Percentiles rank a stretch among this genome's conserved stretches.
phyloP scores from a whole-genome alignment of 2,888 invertebrate genomes.

The Dorcus parallelipipedus region DNA sequence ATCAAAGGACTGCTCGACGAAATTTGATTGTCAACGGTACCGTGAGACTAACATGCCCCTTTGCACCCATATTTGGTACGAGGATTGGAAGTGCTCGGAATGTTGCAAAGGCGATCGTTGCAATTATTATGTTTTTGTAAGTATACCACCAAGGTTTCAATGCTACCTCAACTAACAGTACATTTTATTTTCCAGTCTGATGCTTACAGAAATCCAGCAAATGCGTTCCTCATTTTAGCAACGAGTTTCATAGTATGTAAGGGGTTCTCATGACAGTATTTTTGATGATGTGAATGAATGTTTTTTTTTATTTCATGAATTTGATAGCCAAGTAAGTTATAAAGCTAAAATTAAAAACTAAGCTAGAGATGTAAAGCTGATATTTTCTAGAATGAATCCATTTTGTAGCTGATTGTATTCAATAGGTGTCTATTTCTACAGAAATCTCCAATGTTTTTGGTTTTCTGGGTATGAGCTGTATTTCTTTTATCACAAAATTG shows the following conservation, averaged over 20 bases:
- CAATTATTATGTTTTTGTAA: constrained; percentile 92
- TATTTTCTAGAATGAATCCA: too few relatives aligned
- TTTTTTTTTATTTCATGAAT: background rate
- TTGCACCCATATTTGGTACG: constrained; percentile 91
- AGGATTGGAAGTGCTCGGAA: constrained; percentile 95
- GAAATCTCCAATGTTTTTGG: too few relatives aligned
- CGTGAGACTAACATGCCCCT: constrained; percentile 69
- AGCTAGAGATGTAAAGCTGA: too few relatives aligned
- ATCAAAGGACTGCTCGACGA: constrained; percentile 84
- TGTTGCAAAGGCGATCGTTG: constrained; percentile 95
- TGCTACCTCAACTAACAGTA: background rate
- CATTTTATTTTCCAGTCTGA: constrained; percentile 6
- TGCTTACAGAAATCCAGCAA: background rate
- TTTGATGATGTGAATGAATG: too few relatives aligned
- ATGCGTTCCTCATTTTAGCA: too few relatives aligned
- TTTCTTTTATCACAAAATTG: too few relatives aligned
- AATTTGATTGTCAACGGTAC: constrained; percentile 71
- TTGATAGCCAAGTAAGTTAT: background rate
- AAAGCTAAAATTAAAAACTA: too few relatives aligned
- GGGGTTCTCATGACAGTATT: too few relatives aligned
- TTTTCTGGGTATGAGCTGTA: too few relatives aligned
- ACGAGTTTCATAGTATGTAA: too few relatives aligned
- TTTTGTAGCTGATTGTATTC: too few relatives aligned
- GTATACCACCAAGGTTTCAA: constrained; percentile 43
- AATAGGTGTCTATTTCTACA: too few relatives aligned